Evolutionary conservation across 2,113 vertebrate species (phyloP).

Genomic region (Balaeniceps rex): DNA sequence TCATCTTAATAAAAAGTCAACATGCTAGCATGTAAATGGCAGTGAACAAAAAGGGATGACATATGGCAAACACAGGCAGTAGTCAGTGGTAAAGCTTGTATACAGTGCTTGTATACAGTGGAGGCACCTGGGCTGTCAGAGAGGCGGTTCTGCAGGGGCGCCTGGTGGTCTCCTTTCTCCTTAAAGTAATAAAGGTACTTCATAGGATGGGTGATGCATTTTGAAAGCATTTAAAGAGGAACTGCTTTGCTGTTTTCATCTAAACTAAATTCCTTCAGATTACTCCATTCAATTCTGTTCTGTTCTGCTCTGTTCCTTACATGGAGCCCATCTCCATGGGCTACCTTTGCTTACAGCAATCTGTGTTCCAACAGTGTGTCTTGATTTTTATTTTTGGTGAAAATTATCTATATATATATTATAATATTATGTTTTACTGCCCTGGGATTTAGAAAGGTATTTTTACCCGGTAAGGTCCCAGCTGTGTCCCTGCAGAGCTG

Average conservation of each 20-base stretch:
- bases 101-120: neutral
- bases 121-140: neutral
- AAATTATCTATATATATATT: neutral
- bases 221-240: neutral
- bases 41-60: neutral
- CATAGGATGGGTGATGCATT: neutral
- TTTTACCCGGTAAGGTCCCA: neutral
- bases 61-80: neutral
- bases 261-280: neutral
- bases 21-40: neutral
- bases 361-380: neutral
- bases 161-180: neutral
- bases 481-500: neutral
- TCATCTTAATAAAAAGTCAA: conserved; percentile 30
- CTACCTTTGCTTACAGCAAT: neutral
- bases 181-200: neutral
- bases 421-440: neutral
- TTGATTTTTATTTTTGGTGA: neutral
- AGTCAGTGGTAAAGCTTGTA: neutral
- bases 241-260: neutral
- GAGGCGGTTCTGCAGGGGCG: neutral
- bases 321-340: rapidly evolving
- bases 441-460: neutral
- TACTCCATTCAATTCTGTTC: neutral
- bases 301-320: neutral